Evolutionary conservation across 2,113 vertebrate species (phyloP).

Genomic region (Felis chaus): DNA sequence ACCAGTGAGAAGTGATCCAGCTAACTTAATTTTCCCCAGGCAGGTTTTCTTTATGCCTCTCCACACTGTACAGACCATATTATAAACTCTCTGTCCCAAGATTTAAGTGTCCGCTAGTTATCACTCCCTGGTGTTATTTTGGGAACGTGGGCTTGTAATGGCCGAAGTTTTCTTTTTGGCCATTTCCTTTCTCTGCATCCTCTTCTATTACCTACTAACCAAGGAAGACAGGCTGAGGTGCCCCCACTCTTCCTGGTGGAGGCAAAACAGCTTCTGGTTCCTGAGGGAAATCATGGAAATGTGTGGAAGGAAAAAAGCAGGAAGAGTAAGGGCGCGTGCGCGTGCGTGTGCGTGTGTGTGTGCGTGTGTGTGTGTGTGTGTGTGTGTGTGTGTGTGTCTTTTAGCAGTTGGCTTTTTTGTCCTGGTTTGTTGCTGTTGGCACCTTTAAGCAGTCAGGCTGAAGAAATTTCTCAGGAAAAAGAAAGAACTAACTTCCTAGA

Average conservation of each 20-base stretch:
- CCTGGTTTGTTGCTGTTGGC: conserved; percentile 25
- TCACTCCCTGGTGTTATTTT: no score
- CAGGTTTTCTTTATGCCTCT: neutral
- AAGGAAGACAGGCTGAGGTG: neutral
- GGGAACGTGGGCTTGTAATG: neutral
- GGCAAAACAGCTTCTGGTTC: neutral
- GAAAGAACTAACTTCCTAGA: conserved; percentile 16
- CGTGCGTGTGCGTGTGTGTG: no score
- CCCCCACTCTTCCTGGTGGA: neutral
- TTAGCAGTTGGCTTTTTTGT: conserved; percentile 5
- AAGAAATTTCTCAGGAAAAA: conserved; percentile 42
- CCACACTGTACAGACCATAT: rapidly evolving
- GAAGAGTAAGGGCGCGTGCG: neutral
- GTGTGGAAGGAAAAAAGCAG: neutral
- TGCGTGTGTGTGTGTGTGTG: no score
- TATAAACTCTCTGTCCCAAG: no score
- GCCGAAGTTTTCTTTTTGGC: neutral
- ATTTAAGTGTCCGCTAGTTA: neutral
- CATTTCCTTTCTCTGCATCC: neutral
- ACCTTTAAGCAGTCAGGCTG: neutral
- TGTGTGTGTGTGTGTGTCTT: neutral
- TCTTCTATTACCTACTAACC: neutral
- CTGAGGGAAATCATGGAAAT: neutral
- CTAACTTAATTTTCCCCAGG: neutral
- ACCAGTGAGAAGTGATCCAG: neutral